Base-by-base conservation (phyloP, 64 coral and sea anemone genomes). In the Dendronephthya gigantea region DNA sequence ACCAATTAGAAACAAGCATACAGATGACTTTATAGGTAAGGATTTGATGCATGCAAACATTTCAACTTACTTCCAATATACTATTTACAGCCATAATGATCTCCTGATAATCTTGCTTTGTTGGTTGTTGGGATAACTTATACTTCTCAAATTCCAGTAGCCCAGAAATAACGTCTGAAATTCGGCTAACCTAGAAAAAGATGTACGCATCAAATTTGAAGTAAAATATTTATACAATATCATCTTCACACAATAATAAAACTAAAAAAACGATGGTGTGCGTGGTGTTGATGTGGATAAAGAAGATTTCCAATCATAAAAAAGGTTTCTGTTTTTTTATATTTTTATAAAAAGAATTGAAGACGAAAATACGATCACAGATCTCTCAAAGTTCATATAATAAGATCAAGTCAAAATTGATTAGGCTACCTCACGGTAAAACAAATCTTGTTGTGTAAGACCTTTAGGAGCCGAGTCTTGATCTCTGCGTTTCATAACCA, bases 381-480 rank as follows among this genome's bases (percentile, higher is more conserved):
- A 82, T 17, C 6, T 39, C 41, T n/a, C n/a, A n/a, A n/a, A n/a
- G n/a, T n/a, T n/a, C n/a, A n/a, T n/a, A n/a, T n/a, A n/a, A n/a
- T n/a, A n/a, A n/a, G n/a, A n/a, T n/a, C n/a, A n/a, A n/a, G n/a
- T n/a, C 43, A 11, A 31, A 50, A 84, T 8, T 41, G 68, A 36
- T 40, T 0, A 40, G 15, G 0, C 0, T 40, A 93, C 94, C 47
- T 97, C 94, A 56, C 94, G 86, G 72, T 93, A 97, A 82, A 97
- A 97, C 62, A 97, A 39, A 76, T 93, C 94, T 10, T 91, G 89
- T 40, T 97, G 89, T 22, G 92, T 97, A 27, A 97, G 82, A 0
- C 90, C 92, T 83, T 84, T 93, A 10, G 81, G 49, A 5, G 92
- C 92, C 17, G 87, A 79, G 23, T 32, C 68, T 9, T 85, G 37